Evolutionary conservation across 2,797 vertebrate species (phyloP), one percentile per base, ranked within the genome.

Genomic region (Danio kyathit): DNA sequence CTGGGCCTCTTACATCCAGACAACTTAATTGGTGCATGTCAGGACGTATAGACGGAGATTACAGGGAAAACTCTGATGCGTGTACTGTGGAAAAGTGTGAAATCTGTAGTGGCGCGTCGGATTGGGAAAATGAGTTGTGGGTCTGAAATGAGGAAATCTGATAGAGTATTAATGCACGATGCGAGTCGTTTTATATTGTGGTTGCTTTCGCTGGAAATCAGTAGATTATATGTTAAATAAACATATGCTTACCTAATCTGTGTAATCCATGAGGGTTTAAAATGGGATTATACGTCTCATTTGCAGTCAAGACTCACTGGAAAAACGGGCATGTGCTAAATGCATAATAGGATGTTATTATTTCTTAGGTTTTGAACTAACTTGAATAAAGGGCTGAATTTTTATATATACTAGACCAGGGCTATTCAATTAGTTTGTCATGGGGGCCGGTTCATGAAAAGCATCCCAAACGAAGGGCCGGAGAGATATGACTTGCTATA

Each of bases 1-100:
- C 38, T 79, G 74, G 49, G 81, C 83, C 69, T 85, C 81, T 83
- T 77, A 80, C 41, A 75, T 76, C 59, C 16, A 84, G 86, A 85
- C 86, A 85, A 61, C 80, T 82, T 82, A 85, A 87, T 76, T 80
- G 78, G 69, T 14, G 54, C 44, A 75, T 87, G 84, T 78, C 80
- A 74, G 17, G 60, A 70, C 75, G 60, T 82, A 87, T 80, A 56
- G 82, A 80, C 48, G 14, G 69, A 85, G 77, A 85, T 85, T 83
- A 77, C 64, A 80, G 63, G 60, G 73, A 43, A 74, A 44, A 56
- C 67, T 41, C 76, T 66, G 75, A 79, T 81, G 71, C 12, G 52
- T 72, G 54, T 76, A 51, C 72, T 38, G 49, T 9, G 40, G 29
- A 16, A n/a, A 29, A 72, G 44, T 3, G n/a, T 56, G 41, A 41